Percentiles rank a stretch among this genome's conserved stretches.
phyloP scores from a whole-genome alignment of 2,797 vertebrate genomes.

The Stomatorhinus walkeri region DNA sequence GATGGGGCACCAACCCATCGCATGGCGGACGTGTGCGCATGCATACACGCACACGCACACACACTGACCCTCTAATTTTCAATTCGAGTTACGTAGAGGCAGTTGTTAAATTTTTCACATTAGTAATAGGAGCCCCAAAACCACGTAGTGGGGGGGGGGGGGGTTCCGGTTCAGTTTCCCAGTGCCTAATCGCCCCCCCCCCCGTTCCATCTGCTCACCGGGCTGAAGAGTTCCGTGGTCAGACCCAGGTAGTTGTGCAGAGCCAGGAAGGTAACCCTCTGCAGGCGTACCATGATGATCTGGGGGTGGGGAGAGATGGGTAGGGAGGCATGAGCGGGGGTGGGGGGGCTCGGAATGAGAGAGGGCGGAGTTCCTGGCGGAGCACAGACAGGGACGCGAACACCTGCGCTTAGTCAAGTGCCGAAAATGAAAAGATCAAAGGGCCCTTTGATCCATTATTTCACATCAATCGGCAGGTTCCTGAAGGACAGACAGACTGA shows the following conservation, averaged over 20 bases:
- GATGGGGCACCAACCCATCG: not conserved
- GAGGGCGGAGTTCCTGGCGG: not conserved
- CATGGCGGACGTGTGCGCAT: too few relatives aligned
- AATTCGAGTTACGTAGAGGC: not conserved
- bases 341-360: not conserved
- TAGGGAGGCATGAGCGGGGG: not conserved
- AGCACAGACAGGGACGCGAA: not conserved
- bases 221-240: slow-evolving; percentile 89
- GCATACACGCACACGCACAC: not conserved
- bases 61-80: not conserved
- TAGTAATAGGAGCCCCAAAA: not conserved
- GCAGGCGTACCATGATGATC: slow-evolving; percentile 96
- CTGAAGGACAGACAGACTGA: not conserved
- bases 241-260: slow-evolving; percentile 90
- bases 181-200: not conserved
- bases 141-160: not conserved
- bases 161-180: not conserved
- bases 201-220: slow-evolving; percentile 54
- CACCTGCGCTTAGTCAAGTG: not conserved
- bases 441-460: not conserved
- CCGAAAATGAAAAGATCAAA: not conserved
- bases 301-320: slow-evolving; percentile 36
- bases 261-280: slow-evolving; percentile 89
- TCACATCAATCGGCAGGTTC: not conserved
- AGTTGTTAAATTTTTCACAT: not conserved